These are phyloP conservation scores for Arctia plantaginis DNA, from an alignment of 2,888 invertebrate genomes.

Conservation along the genomic window DNA sequence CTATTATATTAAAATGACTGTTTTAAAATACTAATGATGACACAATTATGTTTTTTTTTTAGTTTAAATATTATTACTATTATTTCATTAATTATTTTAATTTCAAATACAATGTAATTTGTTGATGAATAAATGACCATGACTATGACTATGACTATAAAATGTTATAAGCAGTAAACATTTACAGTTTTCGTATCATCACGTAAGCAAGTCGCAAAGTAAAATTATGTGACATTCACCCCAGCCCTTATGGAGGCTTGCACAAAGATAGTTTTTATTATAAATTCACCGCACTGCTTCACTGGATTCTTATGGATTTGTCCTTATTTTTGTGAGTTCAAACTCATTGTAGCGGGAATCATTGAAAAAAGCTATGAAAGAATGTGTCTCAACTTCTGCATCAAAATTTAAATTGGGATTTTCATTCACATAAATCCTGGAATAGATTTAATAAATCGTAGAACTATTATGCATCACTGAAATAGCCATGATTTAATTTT, in stretches of 20 bases:
- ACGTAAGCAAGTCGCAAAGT: conserved; percentile 44
- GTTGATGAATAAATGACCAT: no score
- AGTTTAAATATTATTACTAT: no score
- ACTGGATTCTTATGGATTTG: conserved; percentile 9
- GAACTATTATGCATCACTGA: background rate
- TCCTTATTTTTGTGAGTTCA: conserved; percentile 1
- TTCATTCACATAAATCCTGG: background rate
- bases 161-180: conserved; percentile 3
- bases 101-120: no score
- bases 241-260: conserved; percentile 30
- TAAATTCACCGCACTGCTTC: conserved; percentile 41
- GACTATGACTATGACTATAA: no score
- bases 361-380: background rate
- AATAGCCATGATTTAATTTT: background rate
- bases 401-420: background rate
- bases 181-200: conserved; percentile 45
- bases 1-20: no score
- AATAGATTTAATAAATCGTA: background rate
- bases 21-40: no score
- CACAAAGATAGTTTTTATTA: conserved; percentile 48
- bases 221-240: conserved; percentile 49
- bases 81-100: no score
- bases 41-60: no score
- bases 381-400: background rate
- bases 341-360: background rate